phyloP scores from a whole-genome alignment of 2,797 vertebrate species.

The Cygnus olor region DNA sequence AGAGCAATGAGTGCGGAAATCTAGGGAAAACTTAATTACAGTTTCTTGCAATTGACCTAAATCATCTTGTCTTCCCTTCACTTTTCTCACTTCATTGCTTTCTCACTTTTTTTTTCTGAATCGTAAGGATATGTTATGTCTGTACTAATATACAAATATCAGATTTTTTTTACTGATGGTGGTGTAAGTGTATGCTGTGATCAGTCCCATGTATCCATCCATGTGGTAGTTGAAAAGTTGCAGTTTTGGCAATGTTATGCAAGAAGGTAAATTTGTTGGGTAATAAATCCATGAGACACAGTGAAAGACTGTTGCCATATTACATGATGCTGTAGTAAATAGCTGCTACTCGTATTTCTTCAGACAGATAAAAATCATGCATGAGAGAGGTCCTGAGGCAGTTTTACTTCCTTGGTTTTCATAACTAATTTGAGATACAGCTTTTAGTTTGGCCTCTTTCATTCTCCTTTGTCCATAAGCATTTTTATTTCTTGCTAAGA shows the following conservation, averaged over 20 bases:
- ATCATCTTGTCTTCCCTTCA: background rate
- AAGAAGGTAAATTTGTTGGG: background rate
- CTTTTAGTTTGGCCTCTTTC: background rate
- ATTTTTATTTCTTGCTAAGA: background rate
- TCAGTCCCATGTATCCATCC: background rate
- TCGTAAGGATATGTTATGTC: background rate
- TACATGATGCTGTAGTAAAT: background rate
- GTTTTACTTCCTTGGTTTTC: constrained; percentile 12
- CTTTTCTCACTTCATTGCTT: background rate
- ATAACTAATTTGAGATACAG: background rate
- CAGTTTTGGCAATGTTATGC: background rate
- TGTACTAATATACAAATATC: rapidly evolving
- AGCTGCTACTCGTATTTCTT: background rate
- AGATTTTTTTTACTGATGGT: background rate
- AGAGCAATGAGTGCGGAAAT: background rate
- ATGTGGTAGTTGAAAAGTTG: background rate
- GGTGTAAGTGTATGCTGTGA: background rate
- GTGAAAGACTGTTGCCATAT: background rate
- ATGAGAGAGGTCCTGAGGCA: background rate
- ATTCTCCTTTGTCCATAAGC: background rate
- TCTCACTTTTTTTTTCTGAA: background rate
- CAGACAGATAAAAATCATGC: background rate
- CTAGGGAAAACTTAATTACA: background rate
- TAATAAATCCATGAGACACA: background rate
- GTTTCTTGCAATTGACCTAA: background rate